Conservation (phyloP, 2,888 invertebrate species). For the Leptinotarsa peninsularis region DNA sequence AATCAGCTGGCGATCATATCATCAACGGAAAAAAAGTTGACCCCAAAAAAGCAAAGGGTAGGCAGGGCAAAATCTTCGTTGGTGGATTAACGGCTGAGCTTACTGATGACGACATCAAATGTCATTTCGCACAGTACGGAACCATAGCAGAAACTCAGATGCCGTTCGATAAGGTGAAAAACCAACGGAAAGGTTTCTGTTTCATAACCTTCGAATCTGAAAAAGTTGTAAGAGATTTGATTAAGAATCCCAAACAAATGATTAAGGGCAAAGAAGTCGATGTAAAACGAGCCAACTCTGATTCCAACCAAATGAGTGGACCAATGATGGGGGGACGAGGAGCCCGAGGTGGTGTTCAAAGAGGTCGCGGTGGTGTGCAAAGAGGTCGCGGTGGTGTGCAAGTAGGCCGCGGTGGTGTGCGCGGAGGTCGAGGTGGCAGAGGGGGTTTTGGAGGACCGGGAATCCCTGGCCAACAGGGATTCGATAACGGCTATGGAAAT, state of each 20-base stretch:
- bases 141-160: slow-evolving; percentile 96
- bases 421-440: slow-evolving; percentile 55
- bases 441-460: not conserved
- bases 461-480: slow-evolving; percentile 49
- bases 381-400: not conserved
- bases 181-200: slow-evolving; percentile 96
- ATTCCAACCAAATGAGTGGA: slow-evolving; percentile 77
- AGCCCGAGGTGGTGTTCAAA: slow-evolving; percentile 70
- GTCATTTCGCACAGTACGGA: slow-evolving; percentile 92
- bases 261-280: slow-evolving; percentile 95
- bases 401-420: not conserved
- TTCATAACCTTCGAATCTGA: slow-evolving; percentile 98
- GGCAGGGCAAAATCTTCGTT: slow-evolving; percentile 96
- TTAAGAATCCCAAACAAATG: slow-evolving; percentile 92
- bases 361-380: slow-evolving; percentile 73
- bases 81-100: slow-evolving; percentile 94
- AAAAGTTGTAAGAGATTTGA: slow-evolving; percentile 90
- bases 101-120: slow-evolving; percentile 93
- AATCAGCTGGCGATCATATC: slow-evolving; percentile 87
- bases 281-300: slow-evolving; percentile 94
- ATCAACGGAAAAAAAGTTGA: slow-evolving; percentile 96
- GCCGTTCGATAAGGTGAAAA: slow-evolving; percentile 97
- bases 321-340: slow-evolving; percentile 67
- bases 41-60: slow-evolving; percentile 94
- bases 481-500: slow-evolving; percentile 70